These are phyloP conservation scores for Phrynosoma platyrhinos DNA, from an alignment of 2,113 vertebrate genomes.

Conservation along the genomic window DNA sequence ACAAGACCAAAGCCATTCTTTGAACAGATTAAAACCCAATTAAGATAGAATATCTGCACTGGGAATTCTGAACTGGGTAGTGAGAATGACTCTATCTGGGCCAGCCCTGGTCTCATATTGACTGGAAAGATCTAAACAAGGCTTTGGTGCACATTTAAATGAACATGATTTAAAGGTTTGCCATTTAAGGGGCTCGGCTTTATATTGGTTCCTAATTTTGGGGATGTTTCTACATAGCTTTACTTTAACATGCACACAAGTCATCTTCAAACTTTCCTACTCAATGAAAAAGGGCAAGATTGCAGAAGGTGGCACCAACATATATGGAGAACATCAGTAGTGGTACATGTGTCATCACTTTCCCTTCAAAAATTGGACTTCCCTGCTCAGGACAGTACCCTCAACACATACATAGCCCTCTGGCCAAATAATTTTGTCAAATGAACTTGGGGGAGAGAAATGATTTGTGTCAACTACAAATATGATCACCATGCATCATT, in stretches of 20 bases:
- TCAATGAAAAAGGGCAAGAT: neutral
- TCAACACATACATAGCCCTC: neutral
- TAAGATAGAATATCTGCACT: neutral
- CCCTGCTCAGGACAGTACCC: neutral
- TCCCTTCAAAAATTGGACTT: neutral
- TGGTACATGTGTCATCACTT: neutral
- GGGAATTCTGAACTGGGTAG: neutral
- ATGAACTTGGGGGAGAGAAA: neutral
- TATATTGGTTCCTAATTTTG: no score
- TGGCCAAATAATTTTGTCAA: neutral
- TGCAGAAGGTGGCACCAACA: neutral
- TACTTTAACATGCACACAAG: neutral
- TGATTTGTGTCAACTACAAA: neutral
- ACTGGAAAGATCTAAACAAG: no score
- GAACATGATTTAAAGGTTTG: no score
- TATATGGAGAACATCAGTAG: neutral
- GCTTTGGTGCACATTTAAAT: no score
- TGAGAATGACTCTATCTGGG: neutral
- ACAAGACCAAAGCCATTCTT: slow-evolving; percentile 39
- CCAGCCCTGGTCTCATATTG: neutral
- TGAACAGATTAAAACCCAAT: neutral
- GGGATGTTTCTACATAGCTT: neutral
- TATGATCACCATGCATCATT: neutral
- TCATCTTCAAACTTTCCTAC: neutral
- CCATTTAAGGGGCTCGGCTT: no score